Percentiles rank a stretch among this genome's conserved stretches.
phyloP scores from a whole-genome alignment of 2,888 invertebrate species.

The Plebejus anna region DNA sequence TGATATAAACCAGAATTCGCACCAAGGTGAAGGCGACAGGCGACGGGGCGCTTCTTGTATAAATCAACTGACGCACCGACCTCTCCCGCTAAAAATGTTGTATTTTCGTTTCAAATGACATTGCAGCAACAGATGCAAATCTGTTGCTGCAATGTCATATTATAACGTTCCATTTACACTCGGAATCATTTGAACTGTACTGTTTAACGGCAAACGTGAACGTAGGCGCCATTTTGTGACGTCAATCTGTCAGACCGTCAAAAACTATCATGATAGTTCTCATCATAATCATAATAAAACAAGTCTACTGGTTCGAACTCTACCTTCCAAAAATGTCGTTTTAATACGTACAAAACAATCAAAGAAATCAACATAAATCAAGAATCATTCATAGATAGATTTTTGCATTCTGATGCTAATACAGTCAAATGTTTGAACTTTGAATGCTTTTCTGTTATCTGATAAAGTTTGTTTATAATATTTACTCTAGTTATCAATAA shows the following conservation, averaged over 20 bases:
- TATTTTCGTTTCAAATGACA: slow-evolving; percentile 42
- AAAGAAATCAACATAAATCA: background rate
- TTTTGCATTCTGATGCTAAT: background rate
- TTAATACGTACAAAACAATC: background rate
- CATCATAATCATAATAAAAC: background rate
- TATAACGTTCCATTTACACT: slow-evolving; percentile 33
- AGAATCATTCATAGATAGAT: background rate
- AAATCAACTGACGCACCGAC: slow-evolving; percentile 60
- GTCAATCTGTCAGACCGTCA: slow-evolving; percentile 1
- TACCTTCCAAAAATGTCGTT: background rate
- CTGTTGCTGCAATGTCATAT: too few species aligned
- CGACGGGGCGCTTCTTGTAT: slow-evolving; percentile 63
- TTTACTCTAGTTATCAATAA: too few species aligned
- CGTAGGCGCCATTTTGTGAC: slow-evolving; percentile 1
- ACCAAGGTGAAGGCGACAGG: slow-evolving; percentile 77
- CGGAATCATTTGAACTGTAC: background rate
- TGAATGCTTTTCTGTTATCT: background rate
- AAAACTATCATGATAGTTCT: slow-evolving; percentile 16
- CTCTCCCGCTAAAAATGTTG: slow-evolving; percentile 48
- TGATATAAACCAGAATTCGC: slow-evolving; percentile 64
- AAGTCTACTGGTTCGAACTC: background rate
- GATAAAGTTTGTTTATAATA: too few species aligned
- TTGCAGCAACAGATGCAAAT: too few species aligned
- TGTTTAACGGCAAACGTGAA: background rate
- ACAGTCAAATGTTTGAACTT: background rate